These are phyloP conservation scores for Leptoclinus maculatus DNA, from an alignment of 2,797 vertebrate species.

Conservation along the genomic window DNA sequence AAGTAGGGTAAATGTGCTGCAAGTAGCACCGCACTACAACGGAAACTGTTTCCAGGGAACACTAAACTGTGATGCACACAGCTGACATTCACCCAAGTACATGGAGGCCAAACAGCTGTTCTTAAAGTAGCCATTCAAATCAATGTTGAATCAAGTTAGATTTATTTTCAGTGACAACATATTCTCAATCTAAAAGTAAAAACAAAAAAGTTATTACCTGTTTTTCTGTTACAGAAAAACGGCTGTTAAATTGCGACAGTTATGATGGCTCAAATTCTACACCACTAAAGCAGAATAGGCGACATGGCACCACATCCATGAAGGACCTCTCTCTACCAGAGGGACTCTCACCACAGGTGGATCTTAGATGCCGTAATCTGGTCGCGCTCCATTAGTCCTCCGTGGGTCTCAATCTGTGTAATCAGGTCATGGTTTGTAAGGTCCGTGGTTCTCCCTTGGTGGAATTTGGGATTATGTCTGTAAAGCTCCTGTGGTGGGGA, in stretches of 20 bases:
- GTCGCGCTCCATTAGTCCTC: slow-evolving; percentile 71
- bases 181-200: too few species aligned
- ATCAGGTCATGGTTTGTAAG: slow-evolving; percentile 72
- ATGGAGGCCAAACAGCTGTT: too few species aligned
- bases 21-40: background rate
- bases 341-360: slow-evolving; percentile 44
- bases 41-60: too few species aligned
- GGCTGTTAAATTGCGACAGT: background rate
- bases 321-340: background rate
- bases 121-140: too few species aligned
- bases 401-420: slow-evolving; percentile 68
- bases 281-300: background rate
- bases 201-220: too few species aligned
- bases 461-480: slow-evolving; percentile 81
- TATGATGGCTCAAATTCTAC: background rate
- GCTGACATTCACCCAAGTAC: background rate
- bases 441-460: slow-evolving; percentile 73
- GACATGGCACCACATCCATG: background rate
- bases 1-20: background rate
- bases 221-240: too few species aligned
- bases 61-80: background rate
- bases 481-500: slow-evolving; percentile 70
- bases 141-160: too few species aligned
- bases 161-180: too few species aligned
- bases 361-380: slow-evolving; percentile 60